Base-by-base conservation (phyloP, 2,888 invertebrate species). In the Idaea aversata region DNA sequence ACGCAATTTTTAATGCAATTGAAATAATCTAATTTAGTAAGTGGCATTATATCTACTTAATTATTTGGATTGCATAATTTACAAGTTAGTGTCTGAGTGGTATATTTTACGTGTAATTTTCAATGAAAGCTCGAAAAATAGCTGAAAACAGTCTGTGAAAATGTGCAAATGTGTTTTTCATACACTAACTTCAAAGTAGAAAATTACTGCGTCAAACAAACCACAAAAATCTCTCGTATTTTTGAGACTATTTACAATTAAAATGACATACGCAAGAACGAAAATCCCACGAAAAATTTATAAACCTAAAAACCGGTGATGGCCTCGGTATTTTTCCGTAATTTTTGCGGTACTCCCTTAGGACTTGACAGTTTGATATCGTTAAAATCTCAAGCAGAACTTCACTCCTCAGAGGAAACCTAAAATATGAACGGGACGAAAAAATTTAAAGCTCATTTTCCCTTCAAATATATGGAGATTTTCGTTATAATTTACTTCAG, bases 291-390 rank as follows among this genome's bases (percentile, higher is more conserved):
- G 36, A 38, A 34, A 62, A 38, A 34, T 16, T 38, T 60, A 47
- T 13, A 47, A 47, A 47, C 47, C 47, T 13, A 47, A 72, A 72
- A 73, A 69, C 71, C 71, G 72, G 73, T 69, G 68, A 47, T 47
- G 47, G 47, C 47, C 13, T 4, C 47, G 47, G 47, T 47, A 79
- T 80, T 67, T 78, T 80, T 80, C 77, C 78, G 82, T 83, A 83
- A 83, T 81, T 83, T 57, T 78, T 79, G 76, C 75, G 74, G 57
- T 70, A 70, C 74, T 77, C 82, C 80, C 82, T 78, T 64, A 75
- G 79, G 82, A 76, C 76, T 76, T 76, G 73, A 74, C 75, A 78
- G 77, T 80, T 82, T 78, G 79, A 79, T 81, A 79, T 80, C 80
- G 76, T 73, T 74, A 76, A 77, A 79, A 81, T 81, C 79, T 78